A percentile compares a stretch with the other conserved stretches of the same genome.
These are phyloP conservation scores for Alethe diademata DNA, from an alignment of 2,113 vertebrate species.

Conservation along the genomic window DNA sequence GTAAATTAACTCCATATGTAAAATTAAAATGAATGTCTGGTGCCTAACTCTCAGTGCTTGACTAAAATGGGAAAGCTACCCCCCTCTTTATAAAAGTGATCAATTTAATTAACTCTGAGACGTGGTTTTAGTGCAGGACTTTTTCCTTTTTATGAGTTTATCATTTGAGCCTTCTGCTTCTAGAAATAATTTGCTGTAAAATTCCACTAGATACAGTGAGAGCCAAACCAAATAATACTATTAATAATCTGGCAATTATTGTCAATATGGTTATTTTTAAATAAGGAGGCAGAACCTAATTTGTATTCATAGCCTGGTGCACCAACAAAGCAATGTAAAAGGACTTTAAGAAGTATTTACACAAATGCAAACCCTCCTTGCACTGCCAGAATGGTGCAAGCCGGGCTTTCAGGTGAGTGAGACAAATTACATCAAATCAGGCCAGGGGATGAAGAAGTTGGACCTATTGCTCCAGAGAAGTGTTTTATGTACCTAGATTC, in stretches of 20 bases:
- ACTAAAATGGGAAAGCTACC: neutral
- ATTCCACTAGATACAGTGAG: neutral
- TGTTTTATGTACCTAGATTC: neutral
- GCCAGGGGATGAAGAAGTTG: neutral
- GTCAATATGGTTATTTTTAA: neutral
- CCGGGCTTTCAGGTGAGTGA: neutral
- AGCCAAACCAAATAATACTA: neutral
- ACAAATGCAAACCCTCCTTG: neutral
- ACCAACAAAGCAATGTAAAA: neutral
- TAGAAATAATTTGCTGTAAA: neutral
- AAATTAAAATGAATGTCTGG: conserved; percentile 36
- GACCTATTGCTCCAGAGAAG: neutral
- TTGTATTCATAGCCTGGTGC: neutral
- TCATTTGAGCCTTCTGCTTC: neutral
- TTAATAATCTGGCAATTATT: conserved; percentile 17
- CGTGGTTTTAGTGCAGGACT: neutral
- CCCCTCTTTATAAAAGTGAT: neutral
- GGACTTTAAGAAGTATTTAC: neutral
- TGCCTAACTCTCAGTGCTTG: neutral
- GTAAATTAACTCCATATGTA: conserved; percentile 59
- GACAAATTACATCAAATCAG: neutral
- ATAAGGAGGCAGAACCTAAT: neutral
- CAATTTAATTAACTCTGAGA: conserved; percentile 30
- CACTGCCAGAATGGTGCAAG: neutral
- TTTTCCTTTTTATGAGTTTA: conserved; percentile 28